Percentiles rank a stretch among this genome's conserved stretches.
These are phyloP conservation scores for Nomada lathburiana DNA, from an alignment of 2,888 invertebrate species.

Conservation along the genomic window DNA sequence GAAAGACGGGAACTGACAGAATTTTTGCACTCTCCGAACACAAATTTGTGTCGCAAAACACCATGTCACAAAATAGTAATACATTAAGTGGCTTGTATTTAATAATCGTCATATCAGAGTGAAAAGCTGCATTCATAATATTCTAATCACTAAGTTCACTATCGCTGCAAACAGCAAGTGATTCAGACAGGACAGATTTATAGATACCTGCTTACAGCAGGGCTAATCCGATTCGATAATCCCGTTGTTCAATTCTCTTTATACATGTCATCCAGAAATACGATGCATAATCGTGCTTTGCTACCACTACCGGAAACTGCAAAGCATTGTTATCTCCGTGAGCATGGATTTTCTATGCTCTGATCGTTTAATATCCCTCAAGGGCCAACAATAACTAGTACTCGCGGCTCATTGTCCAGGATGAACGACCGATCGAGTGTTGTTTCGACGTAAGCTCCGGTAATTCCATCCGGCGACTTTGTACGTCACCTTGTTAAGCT, in stretches of 20 bases:
- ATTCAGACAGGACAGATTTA: not conserved
- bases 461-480: slow-evolving; percentile 61
- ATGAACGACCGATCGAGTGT: slow-evolving; percentile 42
- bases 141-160: no score
- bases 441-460: slow-evolving; percentile 58
- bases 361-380: slow-evolving; percentile 51
- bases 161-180: not conserved
- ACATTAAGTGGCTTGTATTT: no score
- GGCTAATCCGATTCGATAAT: slow-evolving; percentile 28
- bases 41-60: no score
- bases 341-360: slow-evolving; percentile 50
- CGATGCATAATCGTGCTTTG: slow-evolving; percentile 17
- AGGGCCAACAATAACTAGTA: slow-evolving; percentile 39
- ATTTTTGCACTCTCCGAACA: no score
- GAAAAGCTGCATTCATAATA: no score
- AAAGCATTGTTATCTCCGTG: slow-evolving; percentile 32
- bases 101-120: no score
- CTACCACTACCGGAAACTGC: not conserved
- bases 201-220: not conserved
- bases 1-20: no score
- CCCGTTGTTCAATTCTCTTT: slow-evolving; percentile 22
- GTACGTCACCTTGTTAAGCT: slow-evolving; percentile 60
- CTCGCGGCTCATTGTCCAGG: slow-evolving; percentile 49
- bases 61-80: no score
- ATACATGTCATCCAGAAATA: slow-evolving; percentile 23